A percentile compares a stretch with the other conserved stretches of the same genome.
These are phyloP conservation scores for Aspidoscelis tigris DNA, from an alignment of 2,113 vertebrate species.

Conservation along the genomic window DNA sequence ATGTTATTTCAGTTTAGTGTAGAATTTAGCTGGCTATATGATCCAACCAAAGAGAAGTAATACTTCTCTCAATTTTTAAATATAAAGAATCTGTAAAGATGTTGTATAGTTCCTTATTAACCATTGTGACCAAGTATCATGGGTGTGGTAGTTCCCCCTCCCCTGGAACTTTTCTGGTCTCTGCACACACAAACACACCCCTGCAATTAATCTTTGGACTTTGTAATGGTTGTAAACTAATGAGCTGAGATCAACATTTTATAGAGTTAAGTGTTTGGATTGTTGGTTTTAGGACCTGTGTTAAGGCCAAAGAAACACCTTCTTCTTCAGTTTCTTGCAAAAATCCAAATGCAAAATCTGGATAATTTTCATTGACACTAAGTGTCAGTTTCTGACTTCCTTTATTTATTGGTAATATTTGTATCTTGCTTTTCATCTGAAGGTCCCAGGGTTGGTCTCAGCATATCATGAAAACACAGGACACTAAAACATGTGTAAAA, in stretches of 20 bases:
- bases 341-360: background rate
- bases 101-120: background rate
- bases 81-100: background rate
- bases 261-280: background rate
- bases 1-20: background rate
- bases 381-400: background rate
- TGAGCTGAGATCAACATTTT: background rate
- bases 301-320: background rate
- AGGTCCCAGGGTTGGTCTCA: too few species aligned
- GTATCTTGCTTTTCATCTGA: too few species aligned
- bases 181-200: background rate
- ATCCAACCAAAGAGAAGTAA: background rate
- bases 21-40: background rate
- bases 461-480: too few species aligned
- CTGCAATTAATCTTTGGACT: background rate
- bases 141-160: too few species aligned
- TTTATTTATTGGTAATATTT: background rate
- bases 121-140: too few species aligned
- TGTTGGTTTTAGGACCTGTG: background rate
- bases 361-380: background rate
- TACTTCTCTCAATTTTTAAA: background rate
- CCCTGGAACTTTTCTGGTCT: too few species aligned
- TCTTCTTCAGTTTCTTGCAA: background rate
- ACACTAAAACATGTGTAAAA: too few species aligned
- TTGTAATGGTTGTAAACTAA: background rate